Conservation (phyloP, 2,888 invertebrate species). For the Artemia sp. region DNA sequence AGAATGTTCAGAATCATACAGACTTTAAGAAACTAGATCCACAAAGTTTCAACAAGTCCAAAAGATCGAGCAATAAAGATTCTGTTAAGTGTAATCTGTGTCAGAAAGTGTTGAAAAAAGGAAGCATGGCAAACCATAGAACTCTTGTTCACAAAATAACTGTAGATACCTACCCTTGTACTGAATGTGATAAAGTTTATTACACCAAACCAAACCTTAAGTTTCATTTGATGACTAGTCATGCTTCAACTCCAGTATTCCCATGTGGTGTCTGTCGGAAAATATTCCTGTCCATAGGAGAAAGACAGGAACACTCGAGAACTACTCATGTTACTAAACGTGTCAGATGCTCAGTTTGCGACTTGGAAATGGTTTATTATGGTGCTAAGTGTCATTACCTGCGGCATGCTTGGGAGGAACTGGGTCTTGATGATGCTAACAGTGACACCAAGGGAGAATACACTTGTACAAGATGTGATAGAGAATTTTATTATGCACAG, state of each 20-base stretch:
- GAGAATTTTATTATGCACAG: background rate
- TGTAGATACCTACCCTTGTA: background rate
- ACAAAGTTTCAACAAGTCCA: background rate
- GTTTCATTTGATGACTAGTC: background rate
- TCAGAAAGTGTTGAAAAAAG: slow-evolving; percentile 6
- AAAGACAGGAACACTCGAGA: slow-evolving; percentile 4
- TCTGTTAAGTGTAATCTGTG: background rate
- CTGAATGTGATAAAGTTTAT: background rate
- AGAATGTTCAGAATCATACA: too few species aligned
- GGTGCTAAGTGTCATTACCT: slow-evolving; percentile 5
- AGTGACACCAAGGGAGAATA: background rate
- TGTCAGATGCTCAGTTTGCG: slow-evolving; percentile 1
- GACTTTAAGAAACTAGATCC: background rate
- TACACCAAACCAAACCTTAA: background rate
- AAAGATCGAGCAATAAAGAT: background rate
- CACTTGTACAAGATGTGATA: background rate
- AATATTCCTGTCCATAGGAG: background rate
- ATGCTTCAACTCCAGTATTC: background rate
- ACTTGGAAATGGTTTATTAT: background rate
- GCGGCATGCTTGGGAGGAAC: background rate
- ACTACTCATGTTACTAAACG: background rate
- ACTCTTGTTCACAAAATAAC: background rate
- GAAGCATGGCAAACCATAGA: slow-evolving; percentile 2
- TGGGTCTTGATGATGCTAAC: background rate
- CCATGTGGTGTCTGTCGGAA: background rate